Conservation (phyloP, 1,140 invertebrate genomes). For the Bombyx mori region ASM3026992v2 NC_085121.1:10799001-10799500, state of each 20-base stretch:
- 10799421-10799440: constrained; percentile 61
- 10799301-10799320: constrained; percentile 73
- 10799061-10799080: constrained; percentile 92
- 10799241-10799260: constrained; percentile 74
- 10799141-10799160: constrained; percentile 76
- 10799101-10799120: constrained; percentile 95
- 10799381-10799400: constrained; percentile 78
- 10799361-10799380: constrained; percentile 79
- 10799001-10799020: background rate
- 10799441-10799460: too few species aligned
- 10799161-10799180: background rate
- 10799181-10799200: background rate
- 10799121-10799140: constrained; percentile 95
- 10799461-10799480: too few species aligned
- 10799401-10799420: constrained; percentile 84
- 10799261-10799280: constrained; percentile 93
- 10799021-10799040: constrained; percentile 7
- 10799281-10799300: constrained; percentile 87
- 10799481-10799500: too few species aligned
- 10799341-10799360: constrained; percentile 81
- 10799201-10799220: background rate
- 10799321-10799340: constrained; percentile 86
- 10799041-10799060: constrained; percentile 76
- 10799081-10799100: constrained; percentile 93
- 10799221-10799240: background rate